Conservation (phyloP, 2,113 vertebrate species). For the Riparia riparia region DNA sequence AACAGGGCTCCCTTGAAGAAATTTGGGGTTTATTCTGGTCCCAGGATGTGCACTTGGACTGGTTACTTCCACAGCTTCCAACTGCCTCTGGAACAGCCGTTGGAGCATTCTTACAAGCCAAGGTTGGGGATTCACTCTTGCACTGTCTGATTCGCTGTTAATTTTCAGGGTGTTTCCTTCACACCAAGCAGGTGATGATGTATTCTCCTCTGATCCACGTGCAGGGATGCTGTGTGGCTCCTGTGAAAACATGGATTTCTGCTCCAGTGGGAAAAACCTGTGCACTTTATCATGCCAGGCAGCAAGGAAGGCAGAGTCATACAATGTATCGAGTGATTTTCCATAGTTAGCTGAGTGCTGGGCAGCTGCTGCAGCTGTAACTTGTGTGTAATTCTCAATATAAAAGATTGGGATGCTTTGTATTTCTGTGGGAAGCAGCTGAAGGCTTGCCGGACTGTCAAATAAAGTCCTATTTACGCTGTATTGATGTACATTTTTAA, state of each 20-base stretch:
- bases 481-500: no score
- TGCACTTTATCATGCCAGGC: background rate
- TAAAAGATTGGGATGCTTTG: background rate
- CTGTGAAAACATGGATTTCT: background rate
- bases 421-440: background rate
- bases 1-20: background rate
- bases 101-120: background rate
- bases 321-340: fast-evolving
- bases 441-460: background rate
- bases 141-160: fast-evolving
- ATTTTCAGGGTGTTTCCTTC: background rate
- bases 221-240: background rate
- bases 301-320: background rate
- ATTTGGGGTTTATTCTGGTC: background rate
- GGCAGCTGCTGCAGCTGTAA: background rate
- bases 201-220: fast-evolving
- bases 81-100: fast-evolving
- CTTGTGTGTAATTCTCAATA: background rate
- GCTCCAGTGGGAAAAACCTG: background rate
- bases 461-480: fast-evolving
- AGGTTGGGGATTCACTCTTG: background rate
- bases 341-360: background rate
- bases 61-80: background rate
- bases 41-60: fast-evolving
- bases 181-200: no score